Percentiles rank a stretch among this genome's conserved stretches.
These are phyloP conservation scores for Anthoscopus minutus DNA, from an alignment of 2,113 vertebrate species.

Conservation along the genomic window DNA sequence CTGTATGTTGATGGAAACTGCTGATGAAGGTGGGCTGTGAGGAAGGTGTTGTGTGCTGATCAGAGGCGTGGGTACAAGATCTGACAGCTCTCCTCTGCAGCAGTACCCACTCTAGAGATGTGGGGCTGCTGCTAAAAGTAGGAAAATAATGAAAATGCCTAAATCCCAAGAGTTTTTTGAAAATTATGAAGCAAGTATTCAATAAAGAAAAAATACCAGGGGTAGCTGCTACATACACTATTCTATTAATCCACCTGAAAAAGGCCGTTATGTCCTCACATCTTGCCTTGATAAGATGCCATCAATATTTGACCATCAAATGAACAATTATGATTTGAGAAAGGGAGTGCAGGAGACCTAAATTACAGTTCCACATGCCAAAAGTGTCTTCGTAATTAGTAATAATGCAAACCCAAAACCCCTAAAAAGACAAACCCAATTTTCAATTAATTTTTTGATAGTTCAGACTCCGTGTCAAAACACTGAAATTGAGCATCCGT, in stretches of 20 bases:
- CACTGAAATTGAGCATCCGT: neutral
- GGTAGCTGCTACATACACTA: neutral
- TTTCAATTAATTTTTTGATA: neutral
- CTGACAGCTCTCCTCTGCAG: neutral
- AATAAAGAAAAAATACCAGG: neutral
- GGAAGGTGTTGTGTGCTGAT: neutral
- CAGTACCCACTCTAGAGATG: neutral
- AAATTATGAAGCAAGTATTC: neutral
- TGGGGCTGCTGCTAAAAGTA: neutral
- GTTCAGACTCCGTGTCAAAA: neutral
- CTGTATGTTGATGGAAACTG: neutral
- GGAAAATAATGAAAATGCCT: neutral
- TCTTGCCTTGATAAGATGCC: neutral
- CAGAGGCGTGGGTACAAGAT: neutral
- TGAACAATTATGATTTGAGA: neutral
- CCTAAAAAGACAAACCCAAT: accelerated
- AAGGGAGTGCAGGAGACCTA: neutral
- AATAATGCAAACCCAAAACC: neutral
- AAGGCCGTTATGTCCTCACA: neutral
- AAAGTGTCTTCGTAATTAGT: neutral
- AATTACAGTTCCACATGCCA: neutral
- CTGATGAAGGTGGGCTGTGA: neutral
- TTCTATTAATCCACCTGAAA: neutral
- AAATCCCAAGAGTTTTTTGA: neutral
- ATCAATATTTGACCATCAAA: neutral